Conservation (phyloP, 2,888 invertebrate genomes). For the Lissonota sp. region DNA sequence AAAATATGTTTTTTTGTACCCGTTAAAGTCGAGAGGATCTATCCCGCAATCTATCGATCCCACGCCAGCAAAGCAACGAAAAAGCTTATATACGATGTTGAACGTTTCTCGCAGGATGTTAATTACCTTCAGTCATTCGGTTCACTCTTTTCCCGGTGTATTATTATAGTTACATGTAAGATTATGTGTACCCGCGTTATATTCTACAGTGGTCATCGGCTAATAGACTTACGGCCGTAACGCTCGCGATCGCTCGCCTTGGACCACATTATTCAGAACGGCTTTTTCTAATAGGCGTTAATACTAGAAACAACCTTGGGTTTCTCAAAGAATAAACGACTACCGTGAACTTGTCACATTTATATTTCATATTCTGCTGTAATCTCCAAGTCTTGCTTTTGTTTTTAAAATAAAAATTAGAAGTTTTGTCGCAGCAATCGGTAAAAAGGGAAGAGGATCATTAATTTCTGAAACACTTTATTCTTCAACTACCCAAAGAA, state of each 20-base stretch:
- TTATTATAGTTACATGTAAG: constrained; percentile 46
- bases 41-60: no score
- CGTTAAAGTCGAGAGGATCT: no score
- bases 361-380: not conserved
- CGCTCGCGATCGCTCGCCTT: constrained; percentile 55
- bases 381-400: not conserved
- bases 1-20: no score
- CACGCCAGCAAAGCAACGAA: constrained; percentile 11
- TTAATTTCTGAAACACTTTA: not conserved
- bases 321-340: constrained; percentile 55
- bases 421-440: not conserved
- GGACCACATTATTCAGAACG: constrained; percentile 56
- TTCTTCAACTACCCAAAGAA: no score
- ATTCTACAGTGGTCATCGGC: not conserved
- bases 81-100: not conserved
- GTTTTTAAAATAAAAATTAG: not conserved
- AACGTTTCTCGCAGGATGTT: constrained; percentile 35
- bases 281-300: constrained; percentile 27
- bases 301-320: constrained; percentile 10
- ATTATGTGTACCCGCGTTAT: not conserved
- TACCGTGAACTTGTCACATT: not conserved
- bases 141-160: constrained; percentile 20
- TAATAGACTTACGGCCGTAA: constrained; percentile 45
- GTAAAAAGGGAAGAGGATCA: not conserved
- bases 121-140: constrained; percentile 46